phyloP scores from a whole-genome alignment of 2,888 invertebrate species.

The Patella caerulea region DNA sequence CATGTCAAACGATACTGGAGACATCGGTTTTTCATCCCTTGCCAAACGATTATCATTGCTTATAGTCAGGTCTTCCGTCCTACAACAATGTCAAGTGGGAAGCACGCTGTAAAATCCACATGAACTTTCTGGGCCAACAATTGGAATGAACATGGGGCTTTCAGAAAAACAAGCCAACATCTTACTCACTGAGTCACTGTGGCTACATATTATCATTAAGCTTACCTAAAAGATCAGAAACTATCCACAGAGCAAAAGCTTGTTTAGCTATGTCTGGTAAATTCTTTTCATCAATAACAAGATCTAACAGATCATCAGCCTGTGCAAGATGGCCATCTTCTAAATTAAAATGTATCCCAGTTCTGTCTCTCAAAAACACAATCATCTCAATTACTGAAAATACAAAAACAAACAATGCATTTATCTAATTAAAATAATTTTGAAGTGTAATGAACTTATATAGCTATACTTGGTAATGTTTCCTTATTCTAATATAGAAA shows the following conservation, averaged over 20 bases:
- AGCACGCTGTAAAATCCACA: no score
- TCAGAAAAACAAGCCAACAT: no score
- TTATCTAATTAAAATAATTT: not conserved
- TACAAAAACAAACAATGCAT: not conserved
- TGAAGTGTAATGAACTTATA: not conserved
- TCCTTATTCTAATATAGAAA: no score
- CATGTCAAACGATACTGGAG: no score
- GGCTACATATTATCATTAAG: not conserved
- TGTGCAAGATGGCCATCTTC: slow-evolving; percentile 82
- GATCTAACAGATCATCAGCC: slow-evolving; percentile 75
- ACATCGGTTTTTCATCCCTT: no score
- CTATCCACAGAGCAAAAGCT: slow-evolving; percentile 94
- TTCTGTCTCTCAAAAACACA: slow-evolving; percentile 69
- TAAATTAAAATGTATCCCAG: slow-evolving; percentile 79
- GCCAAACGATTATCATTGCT: no score
- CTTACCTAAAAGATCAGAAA: slow-evolving; percentile 87
- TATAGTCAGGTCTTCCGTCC: no score
- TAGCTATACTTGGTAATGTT: no score
- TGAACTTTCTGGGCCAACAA: no score
- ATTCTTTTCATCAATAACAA: slow-evolving; percentile 82
- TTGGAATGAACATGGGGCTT: no score
- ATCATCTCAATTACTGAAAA: slow-evolving; percentile 56
- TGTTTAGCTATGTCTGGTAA: slow-evolving; percentile 82
- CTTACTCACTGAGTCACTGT: no score
- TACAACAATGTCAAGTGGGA: no score